A percentile compares a stretch with the other conserved stretches of the same genome.
Conservation (phyloP, 1,140 invertebrate species). For the Stenopsyche tienmushanensis region DNA sequence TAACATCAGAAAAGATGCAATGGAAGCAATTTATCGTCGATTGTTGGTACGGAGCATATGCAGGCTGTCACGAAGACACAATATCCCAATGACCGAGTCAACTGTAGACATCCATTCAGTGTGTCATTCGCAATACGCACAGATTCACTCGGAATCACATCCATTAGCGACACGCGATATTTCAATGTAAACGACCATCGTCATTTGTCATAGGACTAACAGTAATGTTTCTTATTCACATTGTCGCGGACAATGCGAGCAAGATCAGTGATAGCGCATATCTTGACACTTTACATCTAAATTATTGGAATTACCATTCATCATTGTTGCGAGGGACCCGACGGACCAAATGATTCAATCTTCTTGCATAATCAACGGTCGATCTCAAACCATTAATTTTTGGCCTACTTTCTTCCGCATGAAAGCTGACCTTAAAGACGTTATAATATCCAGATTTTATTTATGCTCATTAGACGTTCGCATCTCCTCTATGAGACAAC, state of each 20-base stretch:
- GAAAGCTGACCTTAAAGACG: too few relatives aligned
- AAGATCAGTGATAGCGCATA: background rate
- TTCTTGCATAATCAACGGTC: too few relatives aligned
- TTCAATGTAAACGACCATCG: background rate
- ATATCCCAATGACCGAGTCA: slow-evolving; percentile 24
- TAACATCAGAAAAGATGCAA: too few relatives aligned
- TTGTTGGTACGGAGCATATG: background rate
- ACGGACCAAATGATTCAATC: too few relatives aligned
- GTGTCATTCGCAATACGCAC: slow-evolving; percentile 11
- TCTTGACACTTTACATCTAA: too few relatives aligned
- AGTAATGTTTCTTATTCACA: background rate
- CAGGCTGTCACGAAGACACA: slow-evolving; percentile 2
- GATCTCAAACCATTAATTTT: too few relatives aligned
- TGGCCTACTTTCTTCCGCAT: too few relatives aligned
- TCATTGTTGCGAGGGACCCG: too few relatives aligned
- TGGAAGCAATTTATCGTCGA: background rate
- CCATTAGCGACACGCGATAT: slow-evolving; percentile 22
- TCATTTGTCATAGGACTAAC: background rate
- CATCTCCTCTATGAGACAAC: too few relatives aligned
- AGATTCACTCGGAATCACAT: slow-evolving; percentile 16
- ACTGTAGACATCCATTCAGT: slow-evolving; percentile 6
- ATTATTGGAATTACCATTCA: too few relatives aligned
- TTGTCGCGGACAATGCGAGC: background rate
- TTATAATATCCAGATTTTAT: too few relatives aligned
- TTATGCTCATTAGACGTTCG: too few relatives aligned